These are phyloP conservation scores for Boulengeromyrus knoepffleri DNA, from an alignment of 2,113 vertebrate genomes.

Conservation along the genomic window DNA sequence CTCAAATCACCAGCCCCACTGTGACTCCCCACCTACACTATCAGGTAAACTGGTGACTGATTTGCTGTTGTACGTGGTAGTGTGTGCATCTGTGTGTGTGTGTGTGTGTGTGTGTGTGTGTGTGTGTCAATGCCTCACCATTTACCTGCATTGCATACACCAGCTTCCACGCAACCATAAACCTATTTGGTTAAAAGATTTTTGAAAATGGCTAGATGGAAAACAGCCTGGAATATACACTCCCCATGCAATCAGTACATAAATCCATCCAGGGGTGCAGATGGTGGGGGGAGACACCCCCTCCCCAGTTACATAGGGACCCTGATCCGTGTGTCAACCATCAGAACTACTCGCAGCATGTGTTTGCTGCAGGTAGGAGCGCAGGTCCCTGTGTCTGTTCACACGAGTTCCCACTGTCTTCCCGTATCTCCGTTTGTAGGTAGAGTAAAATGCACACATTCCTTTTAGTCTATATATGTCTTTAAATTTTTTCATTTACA, in stretches of 20 bases:
- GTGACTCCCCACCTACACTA: not conserved
- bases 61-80: not conserved
- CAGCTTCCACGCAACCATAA: not conserved
- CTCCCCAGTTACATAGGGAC: no score
- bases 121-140: not conserved
- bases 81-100: not conserved
- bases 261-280: not conserved
- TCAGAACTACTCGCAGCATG: not conserved
- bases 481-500: not conserved
- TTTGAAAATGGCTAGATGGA: not conserved
- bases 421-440: not conserved
- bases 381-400: not conserved
- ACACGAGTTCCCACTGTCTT: not conserved
- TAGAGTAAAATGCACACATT: no score
- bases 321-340: not conserved
- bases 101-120: not conserved
- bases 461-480: no score
- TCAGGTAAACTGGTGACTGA: not conserved
- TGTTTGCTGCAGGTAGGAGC: not conserved
- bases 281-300: not conserved
- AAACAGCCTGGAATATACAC: not conserved
- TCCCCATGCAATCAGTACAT: not conserved
- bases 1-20: not conserved
- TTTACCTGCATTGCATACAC: not conserved
- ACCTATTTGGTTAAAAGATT: not conserved